Evolutionary conservation across 2,888 invertebrate species (phyloP).

Genomic region (Aphrophora alni): DNA sequence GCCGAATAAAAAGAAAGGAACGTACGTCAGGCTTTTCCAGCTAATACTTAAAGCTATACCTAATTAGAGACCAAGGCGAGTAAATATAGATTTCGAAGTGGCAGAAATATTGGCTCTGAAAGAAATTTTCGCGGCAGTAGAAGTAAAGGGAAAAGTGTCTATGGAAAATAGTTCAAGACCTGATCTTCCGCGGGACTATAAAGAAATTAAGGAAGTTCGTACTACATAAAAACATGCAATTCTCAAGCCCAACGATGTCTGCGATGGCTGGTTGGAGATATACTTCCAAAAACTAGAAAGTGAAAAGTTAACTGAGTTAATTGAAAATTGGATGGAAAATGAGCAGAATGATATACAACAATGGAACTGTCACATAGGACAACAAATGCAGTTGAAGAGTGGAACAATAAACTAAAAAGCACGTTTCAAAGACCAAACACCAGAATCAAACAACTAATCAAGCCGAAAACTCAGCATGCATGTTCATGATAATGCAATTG

Average conservation of each 20-base stretch:
- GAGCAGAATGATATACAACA: too few relatives aligned
- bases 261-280: background rate
- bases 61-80: too few relatives aligned
- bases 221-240: background rate
- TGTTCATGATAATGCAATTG: background rate
- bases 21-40: background rate
- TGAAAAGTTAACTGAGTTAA: background rate
- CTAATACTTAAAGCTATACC: too few relatives aligned
- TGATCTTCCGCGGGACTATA: background rate
- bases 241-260: background rate
- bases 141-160: background rate
- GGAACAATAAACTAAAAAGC: background rate
- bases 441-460: conserved; percentile 1
- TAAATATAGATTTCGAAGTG: background rate
- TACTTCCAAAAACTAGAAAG: background rate
- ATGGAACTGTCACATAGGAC: background rate
- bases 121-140: background rate
- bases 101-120: background rate
- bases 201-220: background rate
- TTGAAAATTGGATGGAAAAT: background rate
- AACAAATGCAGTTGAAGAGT: background rate
- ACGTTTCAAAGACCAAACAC: conserved; percentile 9
- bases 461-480: background rate
- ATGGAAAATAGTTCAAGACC: background rate
- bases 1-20: background rate